phyloP scores from a whole-genome alignment of 2,797 vertebrate genomes.

The Tarsius wallacei region DNA sequence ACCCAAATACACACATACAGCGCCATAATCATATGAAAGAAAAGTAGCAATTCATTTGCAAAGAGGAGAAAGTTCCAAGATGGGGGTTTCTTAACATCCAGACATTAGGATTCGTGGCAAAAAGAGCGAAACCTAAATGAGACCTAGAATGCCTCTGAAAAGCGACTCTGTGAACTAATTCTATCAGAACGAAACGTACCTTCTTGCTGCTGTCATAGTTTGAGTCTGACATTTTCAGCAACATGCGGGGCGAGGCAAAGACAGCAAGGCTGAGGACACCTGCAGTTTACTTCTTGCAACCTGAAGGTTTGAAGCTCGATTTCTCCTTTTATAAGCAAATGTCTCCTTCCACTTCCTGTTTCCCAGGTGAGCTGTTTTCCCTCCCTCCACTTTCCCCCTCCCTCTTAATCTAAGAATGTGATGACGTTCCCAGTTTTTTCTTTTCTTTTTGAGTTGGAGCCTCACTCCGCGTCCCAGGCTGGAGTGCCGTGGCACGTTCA shows the following conservation, averaged over 20 bases:
- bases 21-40: not conserved
- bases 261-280: rapidly evolving
- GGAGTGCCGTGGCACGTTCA: too few species aligned
- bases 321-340: conserved; percentile 84
- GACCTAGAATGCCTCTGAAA: not conserved
- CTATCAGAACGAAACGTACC: conserved; percentile 61
- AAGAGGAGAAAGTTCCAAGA: conserved; percentile 2
- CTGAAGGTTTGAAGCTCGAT: not conserved
- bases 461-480: too few species aligned
- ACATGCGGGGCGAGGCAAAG: not conserved
- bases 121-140: not conserved
- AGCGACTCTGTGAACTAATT: not conserved
- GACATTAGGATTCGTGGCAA: not conserved
- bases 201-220: not conserved
- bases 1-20: not conserved
- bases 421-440: too few species aligned
- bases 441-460: too few species aligned
- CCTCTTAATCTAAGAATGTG: not conserved
- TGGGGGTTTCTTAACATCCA: not conserved
- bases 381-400: not conserved
- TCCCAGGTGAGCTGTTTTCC: conserved; percentile 17
- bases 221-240: conserved; percentile 61
- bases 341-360: conserved; percentile 77
- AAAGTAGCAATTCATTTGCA: not conserved
- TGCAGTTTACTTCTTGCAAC: not conserved